Evolutionary conservation across 2,888 invertebrate genomes (phyloP).

Genomic region (Sinodicranocentrus sp.): DNA sequence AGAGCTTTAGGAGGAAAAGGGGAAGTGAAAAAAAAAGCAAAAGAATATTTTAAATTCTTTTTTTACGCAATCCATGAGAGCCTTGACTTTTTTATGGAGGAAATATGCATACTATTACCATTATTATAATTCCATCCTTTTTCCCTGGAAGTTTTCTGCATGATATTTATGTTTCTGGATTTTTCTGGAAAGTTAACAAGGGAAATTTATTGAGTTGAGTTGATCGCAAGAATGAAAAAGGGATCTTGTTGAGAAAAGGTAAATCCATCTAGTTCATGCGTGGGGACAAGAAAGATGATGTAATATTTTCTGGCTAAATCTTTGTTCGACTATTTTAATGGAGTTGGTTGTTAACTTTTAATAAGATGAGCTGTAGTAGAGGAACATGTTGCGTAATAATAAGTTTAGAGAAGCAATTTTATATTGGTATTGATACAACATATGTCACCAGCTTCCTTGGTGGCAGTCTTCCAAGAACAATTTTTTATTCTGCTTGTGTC

Average conservation of each 20-base stretch:
- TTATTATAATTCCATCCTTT: conserved; percentile 53
- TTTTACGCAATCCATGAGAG: background rate
- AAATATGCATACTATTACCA: conserved; percentile 54
- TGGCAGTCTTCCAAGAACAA: too few species aligned
- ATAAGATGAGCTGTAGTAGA: conserved; percentile 9
- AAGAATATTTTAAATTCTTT: background rate
- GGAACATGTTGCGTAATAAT: too few species aligned
- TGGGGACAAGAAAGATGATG: background rate
- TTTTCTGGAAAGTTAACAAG: conserved; percentile 26
- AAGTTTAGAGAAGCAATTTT: too few species aligned
- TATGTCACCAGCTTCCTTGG: too few species aligned
- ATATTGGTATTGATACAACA: too few species aligned
- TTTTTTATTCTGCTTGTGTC: too few species aligned
- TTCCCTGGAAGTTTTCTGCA: background rate
- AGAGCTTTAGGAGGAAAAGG: background rate
- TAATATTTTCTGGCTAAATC: background rate
- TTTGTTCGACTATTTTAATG: background rate
- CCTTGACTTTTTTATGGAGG: conserved; percentile 39
- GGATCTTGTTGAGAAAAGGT: background rate
- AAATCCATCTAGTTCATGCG: too few species aligned
- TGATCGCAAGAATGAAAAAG: conserved; percentile 9
- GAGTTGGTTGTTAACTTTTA: conserved; percentile 7
- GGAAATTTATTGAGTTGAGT: conserved; percentile 45
- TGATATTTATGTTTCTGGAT: background rate
- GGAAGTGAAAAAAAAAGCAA: conserved; percentile 22